Evolutionary conservation across 2,888 invertebrate genomes (phyloP), one percentile per base, ranked within the genome.

Genomic region (Drosophila fulvimacula): DNA sequence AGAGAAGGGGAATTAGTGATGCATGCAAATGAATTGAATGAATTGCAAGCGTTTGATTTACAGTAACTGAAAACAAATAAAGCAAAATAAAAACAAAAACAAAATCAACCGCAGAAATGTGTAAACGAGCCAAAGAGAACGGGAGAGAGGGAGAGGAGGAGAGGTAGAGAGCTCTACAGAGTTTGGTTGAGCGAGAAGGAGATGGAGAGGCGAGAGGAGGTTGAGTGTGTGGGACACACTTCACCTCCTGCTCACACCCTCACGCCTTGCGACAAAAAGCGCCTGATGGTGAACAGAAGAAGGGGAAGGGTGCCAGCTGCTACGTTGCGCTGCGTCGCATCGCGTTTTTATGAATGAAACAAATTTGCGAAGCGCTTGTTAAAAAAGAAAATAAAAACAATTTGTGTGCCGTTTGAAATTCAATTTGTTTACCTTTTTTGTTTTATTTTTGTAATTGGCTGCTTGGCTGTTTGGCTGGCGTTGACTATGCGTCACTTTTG

Each of bases 341-440:
- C 19, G 68, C 34, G 44, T 68, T 85, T 85, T 82, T 85, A 85
- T 82, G 82, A 82, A 82, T 82, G 48, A 48, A 48, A 48, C 17
- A 32, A 48, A 48, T 19, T 48, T 11, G 48, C 21, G 3, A 42
- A 11, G 32, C 19, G 30, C 11, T 42, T 42, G 21, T 32, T 57
- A 46, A 38, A 44, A 52, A 52, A 5, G 27, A 36, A 36, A 57
- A 17, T 19, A 27, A 48, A 21, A 46, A 53, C 24, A 49, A 49
- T 38, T 53, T 58, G 44, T 49, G 44, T 49, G 36, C 13, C 11
- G 52, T 58, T 55, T 42, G 24, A 27, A 62, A 44, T 74, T 34
- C 7, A 21, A 34, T 63, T 64, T 76, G 69, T 76, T 76, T 76
- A 76, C 75, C 75, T 76, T 76, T 72, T 56, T 27, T 49, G 34